Evolutionary conservation across 2,797 vertebrate genomes (phyloP).

Genomic region (Myotis myotis): DNA sequence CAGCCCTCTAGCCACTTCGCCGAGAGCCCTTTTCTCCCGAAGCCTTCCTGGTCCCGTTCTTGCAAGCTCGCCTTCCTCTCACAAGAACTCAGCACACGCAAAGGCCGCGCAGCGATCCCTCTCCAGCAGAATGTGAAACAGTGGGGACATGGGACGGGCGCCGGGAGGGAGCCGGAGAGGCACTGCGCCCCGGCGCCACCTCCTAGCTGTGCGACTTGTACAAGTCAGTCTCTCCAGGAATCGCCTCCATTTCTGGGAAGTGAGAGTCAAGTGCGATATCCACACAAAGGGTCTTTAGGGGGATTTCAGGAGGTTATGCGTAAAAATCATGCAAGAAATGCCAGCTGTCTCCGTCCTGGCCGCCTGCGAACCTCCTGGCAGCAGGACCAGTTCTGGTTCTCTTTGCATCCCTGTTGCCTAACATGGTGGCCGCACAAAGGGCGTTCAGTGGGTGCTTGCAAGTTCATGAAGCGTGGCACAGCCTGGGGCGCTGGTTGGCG

Average conservation of each 20-base stretch:
- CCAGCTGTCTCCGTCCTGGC: not conserved
- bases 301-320: not conserved
- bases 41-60: not conserved
- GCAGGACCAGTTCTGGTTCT: not conserved
- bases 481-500: not conserved
- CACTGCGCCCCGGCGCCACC: not conserved
- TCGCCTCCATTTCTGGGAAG: not conserved
- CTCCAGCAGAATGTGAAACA: not conserved
- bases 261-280: not conserved
- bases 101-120: not conserved
- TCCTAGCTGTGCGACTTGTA: not conserved
- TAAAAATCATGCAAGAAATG: not conserved
- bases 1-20: not conserved
- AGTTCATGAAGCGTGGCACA: not conserved
- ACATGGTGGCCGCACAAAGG: not conserved
- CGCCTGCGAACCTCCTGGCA: not conserved
- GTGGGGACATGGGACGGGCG: not conserved
- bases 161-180: not conserved
- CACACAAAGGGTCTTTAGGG: not conserved
- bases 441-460: not conserved
- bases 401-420: not conserved
- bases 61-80: not conserved
- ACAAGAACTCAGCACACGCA: not conserved
- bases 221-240: not conserved
- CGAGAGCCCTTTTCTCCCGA: not conserved